Base-by-base conservation (phyloP, 1,140 invertebrate species). In the Panonychus citri region DNA sequence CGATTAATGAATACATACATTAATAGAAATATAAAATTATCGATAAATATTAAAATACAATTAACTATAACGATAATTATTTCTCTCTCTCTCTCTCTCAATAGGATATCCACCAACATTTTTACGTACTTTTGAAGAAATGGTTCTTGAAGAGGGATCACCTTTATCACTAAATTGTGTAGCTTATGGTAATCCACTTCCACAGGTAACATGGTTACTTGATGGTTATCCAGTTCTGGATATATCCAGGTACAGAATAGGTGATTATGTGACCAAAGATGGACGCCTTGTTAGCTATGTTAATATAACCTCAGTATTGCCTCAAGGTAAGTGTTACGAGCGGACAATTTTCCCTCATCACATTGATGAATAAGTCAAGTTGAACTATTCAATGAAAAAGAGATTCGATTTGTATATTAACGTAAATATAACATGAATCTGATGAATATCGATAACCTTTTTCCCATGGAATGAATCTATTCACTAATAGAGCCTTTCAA, bases 221-320 rank as follows among this genome's bases (percentile, higher is more conserved):
- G 54, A 55, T 46, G 39, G 39, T 1, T 64, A 65, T 27, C 63
- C 63, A 0, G 59, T 75, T 4, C 66, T 67, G 0, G 66, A 67
- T 52, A 64, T 62, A 59, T 46, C 53, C 27, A 51, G 62, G n/a
- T 61, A 68, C n/a, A 64, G 63, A 15, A 59, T 66, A 21, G 67
- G 68, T 25, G 64, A 64, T 43, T 65, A 63, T 30, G 64, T 65
- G 3, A 64, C 64, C 1, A 54, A 57, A 46, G 60, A 88, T 69
- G 86, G 88, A 63, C 84, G 89, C 68, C 85, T 68, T 12, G 62
- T 66, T 30, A 67, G 65, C 48, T 66, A 66, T 39, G 61, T 68
- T 30, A 94, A 94, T 67, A 87, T 95, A 56, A 85, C 83, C 4
- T 82, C 80, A 34, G 84, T 93, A 1, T 89, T 52, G 81, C 85